phyloP scores from a whole-genome alignment of 2,113 vertebrate species.

The Ascaphus truei region DNA sequence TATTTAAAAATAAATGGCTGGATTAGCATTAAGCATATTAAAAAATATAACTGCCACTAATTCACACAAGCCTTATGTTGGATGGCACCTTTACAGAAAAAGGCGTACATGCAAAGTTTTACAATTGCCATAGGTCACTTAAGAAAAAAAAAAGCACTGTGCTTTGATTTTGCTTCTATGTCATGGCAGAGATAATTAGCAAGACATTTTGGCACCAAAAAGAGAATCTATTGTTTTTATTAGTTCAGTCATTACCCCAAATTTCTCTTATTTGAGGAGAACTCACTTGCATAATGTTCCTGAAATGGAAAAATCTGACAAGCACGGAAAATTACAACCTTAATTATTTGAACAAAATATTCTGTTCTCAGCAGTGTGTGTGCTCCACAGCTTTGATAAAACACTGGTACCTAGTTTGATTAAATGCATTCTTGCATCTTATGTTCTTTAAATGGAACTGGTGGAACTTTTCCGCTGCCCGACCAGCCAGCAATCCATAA shows the following conservation, averaged over 20 bases:
- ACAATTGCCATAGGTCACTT: too few species aligned
- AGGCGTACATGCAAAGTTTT: too few species aligned
- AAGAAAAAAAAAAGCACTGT: not conserved
- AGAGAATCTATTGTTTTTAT: constrained; percentile 22
- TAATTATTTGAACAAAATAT: constrained; percentile 21
- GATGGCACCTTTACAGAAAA: too few species aligned
- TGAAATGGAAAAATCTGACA: constrained; percentile 6
- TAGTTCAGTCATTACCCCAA: not conserved
- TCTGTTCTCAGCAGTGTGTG: constrained; percentile 12
- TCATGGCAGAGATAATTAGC: not conserved
- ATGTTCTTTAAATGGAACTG: too few species aligned
- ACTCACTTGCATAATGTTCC: constrained; percentile 12
- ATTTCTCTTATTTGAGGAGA: constrained; percentile 4
- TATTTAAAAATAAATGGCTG: too few species aligned
- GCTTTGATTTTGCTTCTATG: not conserved
- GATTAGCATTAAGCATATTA: too few species aligned
- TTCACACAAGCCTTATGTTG: too few species aligned
- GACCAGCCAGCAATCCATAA: too few species aligned
- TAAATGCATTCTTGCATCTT: not conserved
- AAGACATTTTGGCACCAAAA: not conserved
- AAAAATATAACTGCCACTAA: too few species aligned
- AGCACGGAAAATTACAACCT: constrained; percentile 15
- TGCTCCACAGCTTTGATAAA: not conserved
- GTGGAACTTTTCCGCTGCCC: too few species aligned
- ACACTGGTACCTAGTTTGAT: not conserved